These are phyloP conservation scores for Serilophus lunatus DNA, from an alignment of 2,113 vertebrate species.

Conservation along the genomic window DNA sequence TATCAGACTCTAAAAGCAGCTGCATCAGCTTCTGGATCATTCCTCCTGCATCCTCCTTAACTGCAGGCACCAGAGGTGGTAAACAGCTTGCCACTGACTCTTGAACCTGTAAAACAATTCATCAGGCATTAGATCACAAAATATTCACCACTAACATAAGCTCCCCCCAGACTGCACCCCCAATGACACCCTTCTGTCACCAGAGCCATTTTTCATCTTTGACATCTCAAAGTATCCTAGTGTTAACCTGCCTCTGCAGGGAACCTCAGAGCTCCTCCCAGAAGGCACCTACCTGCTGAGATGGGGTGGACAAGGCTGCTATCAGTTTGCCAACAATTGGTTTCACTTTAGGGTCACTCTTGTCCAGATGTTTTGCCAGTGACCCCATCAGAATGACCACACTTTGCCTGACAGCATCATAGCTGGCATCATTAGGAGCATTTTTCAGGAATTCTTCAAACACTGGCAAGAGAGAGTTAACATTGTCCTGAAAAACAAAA, in stretches of 20 bases:
- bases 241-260: not conserved
- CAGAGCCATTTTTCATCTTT: not conserved
- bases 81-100: slow-evolving; percentile 95
- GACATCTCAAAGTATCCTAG: not conserved
- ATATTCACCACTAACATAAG: not conserved
- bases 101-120: slow-evolving; percentile 81
- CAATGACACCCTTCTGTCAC: not conserved
- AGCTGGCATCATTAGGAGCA: slow-evolving; percentile 94
- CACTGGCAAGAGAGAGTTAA: slow-evolving; percentile 92
- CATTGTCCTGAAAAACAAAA: slow-evolving; percentile 85
- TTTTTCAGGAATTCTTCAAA: slow-evolving; percentile 97
- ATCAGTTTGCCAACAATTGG: slow-evolving; percentile 97
- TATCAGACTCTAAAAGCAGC: slow-evolving; percentile 94
- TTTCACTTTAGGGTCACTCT: slow-evolving; percentile 97
- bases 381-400: slow-evolving; percentile 99
- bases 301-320: slow-evolving; percentile 93
- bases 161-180: not conserved
- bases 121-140: not conserved
- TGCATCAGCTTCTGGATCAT: slow-evolving; percentile 94
- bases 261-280: not conserved
- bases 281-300: slow-evolving; percentile 91
- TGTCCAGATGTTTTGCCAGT: slow-evolving; percentile 96
- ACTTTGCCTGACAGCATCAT: slow-evolving; percentile 95
- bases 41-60: slow-evolving; percentile 93
- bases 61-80: slow-evolving; percentile 93